phyloP scores from a whole-genome alignment of 1,140 invertebrate genomes.

The Mylabris phalerata region DNA sequence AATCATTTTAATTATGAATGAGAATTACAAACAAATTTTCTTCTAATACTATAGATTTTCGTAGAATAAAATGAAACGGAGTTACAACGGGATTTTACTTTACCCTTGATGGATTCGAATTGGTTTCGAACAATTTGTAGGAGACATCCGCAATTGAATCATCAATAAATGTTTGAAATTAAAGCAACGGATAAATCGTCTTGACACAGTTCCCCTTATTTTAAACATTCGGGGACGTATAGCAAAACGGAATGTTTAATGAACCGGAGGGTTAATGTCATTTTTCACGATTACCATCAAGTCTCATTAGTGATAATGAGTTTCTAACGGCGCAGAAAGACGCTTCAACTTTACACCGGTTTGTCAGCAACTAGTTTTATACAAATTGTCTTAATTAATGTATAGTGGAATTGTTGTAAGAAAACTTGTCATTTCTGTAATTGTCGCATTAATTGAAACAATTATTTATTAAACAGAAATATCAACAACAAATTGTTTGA shows the following conservation, averaged over 20 bases:
- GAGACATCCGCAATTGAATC: too few species aligned
- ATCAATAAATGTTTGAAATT: too few species aligned
- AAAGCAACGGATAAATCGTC: too few species aligned
- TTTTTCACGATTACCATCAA: constrained; percentile 17
- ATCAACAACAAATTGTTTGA: not conserved
- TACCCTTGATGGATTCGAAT: too few species aligned
- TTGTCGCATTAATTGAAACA: constrained; percentile 8
- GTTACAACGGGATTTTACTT: too few species aligned
- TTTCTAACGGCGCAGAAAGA: constrained; percentile 14
- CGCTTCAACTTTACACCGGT: constrained; percentile 14
- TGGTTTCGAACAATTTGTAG: too few species aligned
- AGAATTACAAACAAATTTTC: too few species aligned
- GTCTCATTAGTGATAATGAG: constrained; percentile 16
- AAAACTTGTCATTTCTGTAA: constrained; percentile 5
- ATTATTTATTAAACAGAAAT: constrained; percentile 10
- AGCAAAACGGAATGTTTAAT: constrained; percentile 12
- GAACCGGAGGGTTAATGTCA: constrained; percentile 16
- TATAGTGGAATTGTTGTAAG: constrained; percentile 3
- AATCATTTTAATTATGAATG: too few species aligned
- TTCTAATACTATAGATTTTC: too few species aligned
- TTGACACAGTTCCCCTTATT: too few species aligned
- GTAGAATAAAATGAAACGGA: too few species aligned
- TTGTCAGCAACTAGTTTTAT: constrained; percentile 17
- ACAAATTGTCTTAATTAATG: constrained; percentile 17
- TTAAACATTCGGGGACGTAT: too few species aligned